These are phyloP conservation scores for Rhinogobio ventralis DNA, from an alignment of 2,797 vertebrate genomes.

Conservation along the genomic window DNA sequence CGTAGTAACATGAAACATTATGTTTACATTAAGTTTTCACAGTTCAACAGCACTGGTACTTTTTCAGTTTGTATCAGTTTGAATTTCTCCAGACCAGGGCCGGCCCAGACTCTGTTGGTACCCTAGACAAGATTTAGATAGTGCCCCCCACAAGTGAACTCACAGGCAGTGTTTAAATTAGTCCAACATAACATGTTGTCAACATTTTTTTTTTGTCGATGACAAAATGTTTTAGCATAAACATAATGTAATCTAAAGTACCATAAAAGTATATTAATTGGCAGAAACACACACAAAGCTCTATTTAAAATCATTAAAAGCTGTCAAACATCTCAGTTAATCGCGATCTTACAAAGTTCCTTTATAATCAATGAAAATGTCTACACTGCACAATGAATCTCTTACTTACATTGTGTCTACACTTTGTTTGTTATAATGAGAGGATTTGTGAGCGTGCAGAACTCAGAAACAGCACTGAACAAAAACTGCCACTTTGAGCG, in stretches of 20 bases:
- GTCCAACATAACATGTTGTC: too few relatives aligned
- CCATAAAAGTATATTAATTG: not conserved
- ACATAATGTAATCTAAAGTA: not conserved
- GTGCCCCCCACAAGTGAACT: not conserved
- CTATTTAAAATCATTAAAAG: not conserved
- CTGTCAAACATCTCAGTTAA: not conserved
- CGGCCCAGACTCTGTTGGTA: not conserved
- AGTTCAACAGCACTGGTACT: not conserved
- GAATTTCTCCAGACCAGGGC: not conserved
- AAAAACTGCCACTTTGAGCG: too few relatives aligned
- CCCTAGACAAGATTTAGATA: not conserved
- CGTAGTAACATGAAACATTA: not conserved
- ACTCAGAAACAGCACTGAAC: too few relatives aligned
- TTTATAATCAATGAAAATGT: not conserved
- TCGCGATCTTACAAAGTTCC: not conserved
- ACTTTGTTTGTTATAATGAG: not conserved
- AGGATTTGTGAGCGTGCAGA: not conserved
- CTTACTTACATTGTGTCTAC: not conserved
- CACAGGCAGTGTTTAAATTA: too few relatives aligned
- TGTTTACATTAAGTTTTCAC: not conserved
- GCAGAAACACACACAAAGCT: not conserved
- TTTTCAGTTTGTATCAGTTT: not conserved
- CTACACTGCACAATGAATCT: not conserved
- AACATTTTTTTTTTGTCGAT: too few relatives aligned
- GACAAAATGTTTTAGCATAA: not conserved